Base-by-base conservation (phyloP, 2,113 vertebrate genomes). In the Carlito syrichta region DNA sequence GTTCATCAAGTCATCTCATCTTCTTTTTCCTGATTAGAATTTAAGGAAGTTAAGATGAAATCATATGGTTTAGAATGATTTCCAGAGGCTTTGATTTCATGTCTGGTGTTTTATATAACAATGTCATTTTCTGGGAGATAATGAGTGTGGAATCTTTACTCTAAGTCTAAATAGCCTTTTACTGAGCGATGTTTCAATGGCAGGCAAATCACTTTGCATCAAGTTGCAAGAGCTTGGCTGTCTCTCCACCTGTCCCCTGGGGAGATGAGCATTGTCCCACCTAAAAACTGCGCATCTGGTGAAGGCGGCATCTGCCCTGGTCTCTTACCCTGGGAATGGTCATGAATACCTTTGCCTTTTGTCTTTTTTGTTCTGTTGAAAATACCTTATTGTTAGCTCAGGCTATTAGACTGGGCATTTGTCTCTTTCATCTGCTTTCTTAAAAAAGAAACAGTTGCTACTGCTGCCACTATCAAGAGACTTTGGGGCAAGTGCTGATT, bases 311-410 rank as follows among this genome's bases (percentile, higher is more conserved):
- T 89, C 81, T 48, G 56, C 71, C 89, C 50, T 95, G 78, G 84
- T 96, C 93, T 95, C 84, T 82, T 93, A 95, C 77, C 84, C 95
- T 97, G 98, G 92, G 97, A 96, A 96, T 3, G 0, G 92, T 97
- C 98, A 98, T 97, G 96, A 97, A 98, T 98, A 98, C 94, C 94
- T 95, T 60, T 88, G 76, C 93, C 96, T 97, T 98, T 98, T 97
- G 98, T 98, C 66, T 87, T 97, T 94, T 93, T 77, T 9, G 13
- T 83, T 89, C 93, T 97, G 89, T 60, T 98, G 89, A 97, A 97
- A 98, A 97, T 94, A 97, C 94, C 38, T 40, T 92, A 91, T n/a
- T 96, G 84, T 88, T 94, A 83, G 94, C 81, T 95, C 60, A 79
- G 91, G 96, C 88, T 97, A 97, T 97, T 96, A 97, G 78, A 79